A percentile compares a stretch with the other conserved stretches of the same genome.
Evolutionary conservation across 2,113 vertebrate species (phyloP).

Genomic region (Grammomys surdaster): DNA sequence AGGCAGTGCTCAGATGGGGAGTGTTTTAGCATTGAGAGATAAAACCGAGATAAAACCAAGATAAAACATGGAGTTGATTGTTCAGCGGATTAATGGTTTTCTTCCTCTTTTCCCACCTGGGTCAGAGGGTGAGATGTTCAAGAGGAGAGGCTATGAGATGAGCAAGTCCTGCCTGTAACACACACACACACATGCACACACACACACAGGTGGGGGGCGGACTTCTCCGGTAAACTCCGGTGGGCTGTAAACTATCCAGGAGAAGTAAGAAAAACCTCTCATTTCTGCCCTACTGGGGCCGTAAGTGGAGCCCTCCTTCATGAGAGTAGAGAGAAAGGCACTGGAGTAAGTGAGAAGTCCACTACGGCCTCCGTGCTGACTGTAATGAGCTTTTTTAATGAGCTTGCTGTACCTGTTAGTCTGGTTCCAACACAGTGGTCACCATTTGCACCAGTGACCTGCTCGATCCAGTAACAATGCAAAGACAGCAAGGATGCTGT

Average conservation of each 20-base stretch:
- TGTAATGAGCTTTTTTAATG: not conserved
- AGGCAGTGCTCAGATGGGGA: not conserved
- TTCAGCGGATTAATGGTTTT: not conserved
- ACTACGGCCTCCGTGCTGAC: not conserved
- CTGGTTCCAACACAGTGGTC: not conserved
- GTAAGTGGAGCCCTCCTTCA: not conserved
- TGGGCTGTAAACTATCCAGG: not conserved
- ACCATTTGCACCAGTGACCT: not conserved
- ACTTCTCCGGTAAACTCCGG: not conserved
- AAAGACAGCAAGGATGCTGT: not conserved
- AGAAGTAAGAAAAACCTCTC: not conserved
- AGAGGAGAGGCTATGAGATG: not conserved
- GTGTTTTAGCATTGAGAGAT: not conserved
- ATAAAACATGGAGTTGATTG: not conserved
- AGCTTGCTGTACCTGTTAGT: not conserved
- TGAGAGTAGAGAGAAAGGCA: not conserved
- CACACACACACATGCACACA: too few species aligned
- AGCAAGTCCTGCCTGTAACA: not conserved
- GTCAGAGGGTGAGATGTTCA: not conserved
- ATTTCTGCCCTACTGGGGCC: not conserved
- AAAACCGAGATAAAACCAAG: not conserved
- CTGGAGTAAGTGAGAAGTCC: not conserved
- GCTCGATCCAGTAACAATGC: not conserved
- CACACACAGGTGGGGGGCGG: too few species aligned
- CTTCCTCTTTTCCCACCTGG: not conserved